Base-by-base conservation (phyloP, 2,888 invertebrate genomes). In the Cepaea hortensis region DNA sequence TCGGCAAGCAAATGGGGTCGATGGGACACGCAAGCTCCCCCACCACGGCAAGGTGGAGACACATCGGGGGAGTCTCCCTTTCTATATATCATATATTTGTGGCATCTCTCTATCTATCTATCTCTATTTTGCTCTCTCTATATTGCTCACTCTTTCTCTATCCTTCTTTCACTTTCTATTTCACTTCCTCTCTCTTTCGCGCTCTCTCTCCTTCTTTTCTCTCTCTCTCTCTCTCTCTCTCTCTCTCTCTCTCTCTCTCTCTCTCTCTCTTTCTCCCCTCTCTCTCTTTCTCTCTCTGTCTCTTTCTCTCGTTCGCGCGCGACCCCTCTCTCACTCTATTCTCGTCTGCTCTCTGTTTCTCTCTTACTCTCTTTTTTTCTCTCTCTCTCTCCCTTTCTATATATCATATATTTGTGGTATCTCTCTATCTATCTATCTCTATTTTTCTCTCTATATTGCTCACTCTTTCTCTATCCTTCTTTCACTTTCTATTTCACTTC, bases 401-500 rank as follows among this genome's bases (percentile, higher is more conserved):
- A 35, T 35, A 35, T 35, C 35, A 1, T 35, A 1, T 1, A 1
- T 35, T 35, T 35, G 35, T 35, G 35, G 35, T 1, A 20, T 65
- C 13, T 68, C 68, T 18, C 5, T 15, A 18, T 68, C 13, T 68
- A 4, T 20, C 13, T 68, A 3, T 20, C 4, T n/a, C 20, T 68
- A 4, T 68, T n/a, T 68, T n/a, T 68, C 18, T 68, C 68, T 68
- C 18, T 68, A 7, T 68, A 6, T 68, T 15, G 6, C 5, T 15
- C 68, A 11, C 13, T 68, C 68, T 9, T 13, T 68, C 35, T 35
- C 18, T 80, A 3, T 79, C 48, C 65, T 5, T 46, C 68, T 80
- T 50, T 48, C 65, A n/a, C 9, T 85, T 20, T 50, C 3, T 85
- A 68, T 85, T 35, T 72, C 72, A 72, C 13, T 68, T 79, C 70